Evolutionary conservation across 2,888 invertebrate genomes (phyloP), one percentile per base, ranked within the genome.

Genomic region (Trachelus tabidus): DNA sequence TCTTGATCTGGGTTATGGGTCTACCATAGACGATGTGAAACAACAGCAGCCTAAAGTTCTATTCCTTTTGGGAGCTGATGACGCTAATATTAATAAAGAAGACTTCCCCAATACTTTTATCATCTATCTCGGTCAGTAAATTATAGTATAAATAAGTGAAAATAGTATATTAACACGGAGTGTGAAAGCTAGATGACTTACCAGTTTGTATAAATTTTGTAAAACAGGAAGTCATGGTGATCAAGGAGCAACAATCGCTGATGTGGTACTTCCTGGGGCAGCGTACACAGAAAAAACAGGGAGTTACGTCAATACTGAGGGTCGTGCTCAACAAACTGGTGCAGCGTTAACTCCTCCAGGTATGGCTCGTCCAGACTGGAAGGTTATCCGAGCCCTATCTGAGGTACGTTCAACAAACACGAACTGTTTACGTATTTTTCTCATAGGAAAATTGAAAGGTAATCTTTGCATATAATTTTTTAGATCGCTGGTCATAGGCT

Each of bases 231-330:
- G 98, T 93, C 99, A 99, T 92, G 99, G 99, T 80, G 99, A 99
- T 92, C 93, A 92, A 79, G 99, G 99, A 77, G 99, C 99, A 1
- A 92, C 94, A 69, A 95, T 98, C 83, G 99, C 99, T 68, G 98
- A 99, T 92, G 95, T 97, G 3, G 94, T 99, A 79, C 92, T 99
- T 15, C 98, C 99, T 1, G 98, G 99, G 81, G 98, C 98, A 11
- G 99, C 99, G 0, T 99, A 99, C 92, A 99, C 99, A 0, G 99
- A 99, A 94, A 99, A 99, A 92, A 96, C 97, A 90, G 98, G 95
- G n/a, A 98, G 97, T 0, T 99, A 97, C 92, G 98, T 98, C 0
- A 99, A 99, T 93, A 99, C 98, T 0, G 99, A 99, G 93, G 99
- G 99, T 1, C 94, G 99, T 82, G 95, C 98, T 68, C 99, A 99